A percentile compares a stretch with the other conserved stretches of the same genome.
Conservation (phyloP, 2,888 invertebrate species). For the Drosophila multiciliata region DNA sequence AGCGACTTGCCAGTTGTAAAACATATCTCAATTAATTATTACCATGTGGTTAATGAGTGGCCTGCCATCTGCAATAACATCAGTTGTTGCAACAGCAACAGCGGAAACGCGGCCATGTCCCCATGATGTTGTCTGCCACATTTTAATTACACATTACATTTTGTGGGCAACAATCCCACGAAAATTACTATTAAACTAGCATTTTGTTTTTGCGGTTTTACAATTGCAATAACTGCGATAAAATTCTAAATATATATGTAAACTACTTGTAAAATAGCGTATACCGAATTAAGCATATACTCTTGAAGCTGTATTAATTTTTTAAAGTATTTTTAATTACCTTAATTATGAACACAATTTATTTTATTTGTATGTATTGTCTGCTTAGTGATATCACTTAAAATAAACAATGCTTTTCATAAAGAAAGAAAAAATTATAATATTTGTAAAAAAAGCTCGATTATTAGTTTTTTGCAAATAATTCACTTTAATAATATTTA, state of each 20-base stretch:
- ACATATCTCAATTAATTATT: conserved; percentile 83
- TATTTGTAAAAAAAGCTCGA: not conserved
- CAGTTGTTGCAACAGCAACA: conserved; percentile 10
- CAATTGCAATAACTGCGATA: conserved; percentile 34
- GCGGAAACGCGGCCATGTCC: conserved; percentile 48
- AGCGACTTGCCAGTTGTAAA: conserved; percentile 44
- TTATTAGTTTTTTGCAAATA: not conserved
- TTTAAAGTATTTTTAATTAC: too few relatives aligned
- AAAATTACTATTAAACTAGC: conserved; percentile 61
- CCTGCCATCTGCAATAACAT: conserved; percentile 41
- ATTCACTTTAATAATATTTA: not conserved
- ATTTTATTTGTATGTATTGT: too few relatives aligned
- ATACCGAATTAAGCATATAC: conserved; percentile 7
- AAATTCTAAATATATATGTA: conserved; percentile 19
- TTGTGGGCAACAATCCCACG: conserved; percentile 41
- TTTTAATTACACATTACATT: conserved; percentile 77
- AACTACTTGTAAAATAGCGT: not conserved
- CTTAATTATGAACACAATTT: not conserved
- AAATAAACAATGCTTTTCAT: not conserved
- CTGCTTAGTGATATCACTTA: not conserved
- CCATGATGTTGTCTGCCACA: conserved; percentile 67
- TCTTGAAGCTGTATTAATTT: not conserved
- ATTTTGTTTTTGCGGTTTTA: conserved; percentile 59
- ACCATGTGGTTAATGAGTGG: conserved; percentile 67
- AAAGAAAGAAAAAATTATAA: not conserved